Base-by-base conservation (phyloP, 2,888 invertebrate species). In the Buathra laborator region DNA sequence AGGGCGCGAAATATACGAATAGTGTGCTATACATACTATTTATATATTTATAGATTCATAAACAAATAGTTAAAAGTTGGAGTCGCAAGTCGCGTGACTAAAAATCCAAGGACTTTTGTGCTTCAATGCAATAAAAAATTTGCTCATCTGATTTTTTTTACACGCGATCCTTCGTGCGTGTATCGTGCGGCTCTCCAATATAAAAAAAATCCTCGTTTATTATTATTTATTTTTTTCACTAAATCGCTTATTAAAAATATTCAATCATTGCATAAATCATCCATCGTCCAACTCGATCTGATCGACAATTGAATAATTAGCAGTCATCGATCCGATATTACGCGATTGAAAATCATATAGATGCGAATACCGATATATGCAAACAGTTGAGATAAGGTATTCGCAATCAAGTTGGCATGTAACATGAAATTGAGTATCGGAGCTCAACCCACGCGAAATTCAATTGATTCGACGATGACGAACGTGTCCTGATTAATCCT, bases 401-500 rank as follows among this genome's bases (percentile, higher is more conserved):
- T 66, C 14, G 64, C n/a, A 79, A 79, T 79, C 37, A 66, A 51
- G 48, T 51, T 48, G 32, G 24, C 37, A 71, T 64, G 71, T 71
- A 64, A 79, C 37, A 62, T 12, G 59, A 59, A 64, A 79, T 79
- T 79, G 64, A 51, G 64, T 51, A 64, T 71, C 59, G 24, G 70
- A 37, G 64, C 37, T 16, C 14, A 12, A 64, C 43, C 59, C 43
- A 51, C 44, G 71, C 75, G 37, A 64, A 51, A 53, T 16, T 53
- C 74, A 71, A 79, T 82, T 75, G 44, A 82, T 79, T 16, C 37
- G 74, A 78, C 44, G 71, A 78, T 71, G 71, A 71, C 71, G 78
- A 74, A 75, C 81, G 24, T 48, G 53, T 80, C 16, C 56, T 82
- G 64, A 87, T 86, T 82, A 76, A 87, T 87, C 83, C 76, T 88